A percentile compares a stretch with the other conserved stretches of the same genome.
Conservation (phyloP, 2,113 vertebrate species). For the Cyanoramphus novaezelandiae region DNA sequence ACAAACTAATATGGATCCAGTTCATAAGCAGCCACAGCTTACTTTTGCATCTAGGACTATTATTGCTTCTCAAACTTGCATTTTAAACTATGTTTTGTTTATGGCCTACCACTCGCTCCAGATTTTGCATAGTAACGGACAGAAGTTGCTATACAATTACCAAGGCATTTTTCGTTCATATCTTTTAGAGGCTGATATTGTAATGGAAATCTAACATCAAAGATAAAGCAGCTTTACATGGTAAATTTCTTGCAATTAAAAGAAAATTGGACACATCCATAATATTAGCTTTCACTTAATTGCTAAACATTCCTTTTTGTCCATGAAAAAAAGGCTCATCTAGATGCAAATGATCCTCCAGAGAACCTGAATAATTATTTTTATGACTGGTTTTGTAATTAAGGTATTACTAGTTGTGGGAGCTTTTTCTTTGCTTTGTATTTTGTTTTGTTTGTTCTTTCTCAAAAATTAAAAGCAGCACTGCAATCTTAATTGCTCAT, state of each 20-base stretch:
- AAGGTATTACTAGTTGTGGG: background rate
- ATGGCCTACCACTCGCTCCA: background rate
- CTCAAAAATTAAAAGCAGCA: background rate
- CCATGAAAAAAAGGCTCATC: background rate
- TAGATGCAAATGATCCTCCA: constrained; percentile 21
- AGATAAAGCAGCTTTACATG: background rate
- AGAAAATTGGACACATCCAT: constrained; percentile 7
- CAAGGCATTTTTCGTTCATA: background rate
- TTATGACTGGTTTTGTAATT: constrained; percentile 23
- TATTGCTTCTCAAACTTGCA: background rate
- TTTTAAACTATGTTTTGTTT: background rate
- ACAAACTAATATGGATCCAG: background rate
- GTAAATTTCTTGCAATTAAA: background rate
- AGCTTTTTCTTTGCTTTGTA: background rate
- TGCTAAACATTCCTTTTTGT: background rate
- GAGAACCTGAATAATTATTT: background rate
- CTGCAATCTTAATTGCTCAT: background rate
- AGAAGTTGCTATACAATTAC: background rate
- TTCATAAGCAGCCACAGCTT: background rate
- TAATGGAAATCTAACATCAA: constrained; percentile 21
- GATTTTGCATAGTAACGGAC: background rate
- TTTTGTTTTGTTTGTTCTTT: background rate
- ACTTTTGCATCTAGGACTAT: background rate
- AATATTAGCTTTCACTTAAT: constrained; percentile 13
- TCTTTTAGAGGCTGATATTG: background rate